Evolutionary conservation across 2,797 vertebrate species (phyloP).

Genomic region (Ceryle rudis): DNA sequence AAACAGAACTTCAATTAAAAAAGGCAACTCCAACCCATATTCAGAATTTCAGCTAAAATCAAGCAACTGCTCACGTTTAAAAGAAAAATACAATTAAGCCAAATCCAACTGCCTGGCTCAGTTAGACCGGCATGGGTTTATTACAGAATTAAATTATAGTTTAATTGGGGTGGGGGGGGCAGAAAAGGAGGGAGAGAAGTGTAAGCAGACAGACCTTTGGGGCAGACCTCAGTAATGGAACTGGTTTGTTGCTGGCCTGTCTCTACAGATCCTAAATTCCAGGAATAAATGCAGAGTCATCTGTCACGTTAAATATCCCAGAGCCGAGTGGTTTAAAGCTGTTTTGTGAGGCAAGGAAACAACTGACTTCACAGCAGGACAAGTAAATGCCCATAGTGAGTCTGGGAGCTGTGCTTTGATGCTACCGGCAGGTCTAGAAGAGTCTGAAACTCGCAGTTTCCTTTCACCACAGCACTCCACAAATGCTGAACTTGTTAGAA

Average conservation of each 20-base stretch:
- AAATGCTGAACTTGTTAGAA: not conserved
- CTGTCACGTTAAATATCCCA: not conserved
- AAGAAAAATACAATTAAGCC: not conserved
- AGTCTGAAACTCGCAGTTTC: not conserved
- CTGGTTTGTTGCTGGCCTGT: not conserved
- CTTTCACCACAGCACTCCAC: not conserved
- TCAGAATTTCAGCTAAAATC: not conserved
- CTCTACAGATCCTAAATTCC: not conserved
- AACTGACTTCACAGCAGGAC: not conserved
- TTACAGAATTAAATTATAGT: not conserved
- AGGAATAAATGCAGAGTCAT: not conserved
- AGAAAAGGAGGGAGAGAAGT: not conserved
- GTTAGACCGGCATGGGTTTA: not conserved
- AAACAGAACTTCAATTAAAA: not conserved
- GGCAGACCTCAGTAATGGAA: not conserved
- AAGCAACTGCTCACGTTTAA: not conserved
- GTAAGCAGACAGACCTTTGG: not conserved
- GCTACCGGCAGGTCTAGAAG: not conserved
- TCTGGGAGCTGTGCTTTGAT: not conserved
- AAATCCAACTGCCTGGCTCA: not conserved
- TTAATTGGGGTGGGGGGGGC: not conserved
- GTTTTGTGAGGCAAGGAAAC: not conserved
- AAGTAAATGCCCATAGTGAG: not conserved
- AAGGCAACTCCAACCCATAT: not conserved
- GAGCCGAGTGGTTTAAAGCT: not conserved